These are phyloP conservation scores for Orthonychiurus folsomi DNA, from an alignment of 2,888 invertebrate genomes.

Conservation along the genomic window DNA sequence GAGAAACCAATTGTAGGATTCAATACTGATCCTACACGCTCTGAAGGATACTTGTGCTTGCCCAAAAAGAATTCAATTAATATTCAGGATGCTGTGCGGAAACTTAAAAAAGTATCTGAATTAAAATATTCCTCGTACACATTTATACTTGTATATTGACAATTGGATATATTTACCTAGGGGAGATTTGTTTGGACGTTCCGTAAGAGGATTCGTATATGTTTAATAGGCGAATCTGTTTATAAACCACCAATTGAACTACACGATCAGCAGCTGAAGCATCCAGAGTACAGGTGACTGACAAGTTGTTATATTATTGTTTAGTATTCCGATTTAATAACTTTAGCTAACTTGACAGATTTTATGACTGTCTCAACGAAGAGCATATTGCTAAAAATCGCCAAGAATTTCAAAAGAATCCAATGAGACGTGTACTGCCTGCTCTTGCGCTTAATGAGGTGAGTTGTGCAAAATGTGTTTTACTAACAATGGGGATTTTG, in stretches of 20 bases:
- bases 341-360: too few species aligned
- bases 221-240: conserved; percentile 60
- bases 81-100: conserved; percentile 66
- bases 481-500: too few species aligned
- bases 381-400: conserved; percentile 30
- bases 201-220: conserved; percentile 80
- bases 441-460: conserved; percentile 94
- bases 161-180: too few species aligned
- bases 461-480: neutral
- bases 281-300: conserved; percentile 49
- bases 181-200: conserved; percentile 78
- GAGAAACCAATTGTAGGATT: conserved; percentile 91
- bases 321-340: too few species aligned
- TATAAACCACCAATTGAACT: conserved; percentile 60
- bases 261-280: conserved; percentile 56
- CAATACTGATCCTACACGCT: conserved; percentile 87
- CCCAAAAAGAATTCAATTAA: conserved; percentile 74
- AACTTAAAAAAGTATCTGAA: conserved; percentile 67
- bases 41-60: conserved; percentile 86
- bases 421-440: conserved; percentile 56
- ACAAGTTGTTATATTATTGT: too few species aligned
- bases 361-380: conserved; percentile 42
- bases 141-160: too few species aligned
- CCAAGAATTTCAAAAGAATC: conserved; percentile 25
- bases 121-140: conserved; percentile 32